phyloP scores from a whole-genome alignment of 37 sponge, comb jelly and placozoan species.

The Agelas oroides region DNA sequence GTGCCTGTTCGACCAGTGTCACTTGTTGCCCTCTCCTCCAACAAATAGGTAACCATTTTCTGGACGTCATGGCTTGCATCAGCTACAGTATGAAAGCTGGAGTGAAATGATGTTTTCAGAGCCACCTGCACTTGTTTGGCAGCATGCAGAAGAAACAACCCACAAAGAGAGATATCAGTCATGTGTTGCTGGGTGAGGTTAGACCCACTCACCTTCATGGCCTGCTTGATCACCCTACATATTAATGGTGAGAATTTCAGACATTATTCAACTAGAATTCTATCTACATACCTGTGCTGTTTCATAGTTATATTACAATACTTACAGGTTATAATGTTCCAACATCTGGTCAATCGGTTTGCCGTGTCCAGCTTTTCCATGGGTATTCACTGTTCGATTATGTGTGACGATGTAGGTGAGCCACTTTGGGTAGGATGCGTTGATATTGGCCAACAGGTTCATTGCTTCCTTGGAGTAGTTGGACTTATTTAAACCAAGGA shows the following conservation, averaged over 20 bases:
- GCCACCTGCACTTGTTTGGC: background rate
- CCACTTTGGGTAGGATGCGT: background rate
- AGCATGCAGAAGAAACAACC: slow-evolving; percentile 6
- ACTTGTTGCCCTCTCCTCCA: background rate
- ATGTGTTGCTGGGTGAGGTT: background rate
- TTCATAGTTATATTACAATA: background rate
- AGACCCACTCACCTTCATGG: background rate
- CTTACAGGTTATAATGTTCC: slow-evolving; percentile 32
- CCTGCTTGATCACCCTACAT: slow-evolving; percentile 12
- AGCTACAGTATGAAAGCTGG: background rate
- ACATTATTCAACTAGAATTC: background rate
- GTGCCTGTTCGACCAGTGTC: background rate
- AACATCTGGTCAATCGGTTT: slow-evolving; percentile 17
- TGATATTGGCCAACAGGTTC: background rate
- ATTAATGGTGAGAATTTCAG: background rate
- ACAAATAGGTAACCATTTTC: background rate
- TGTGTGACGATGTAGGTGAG: slow-evolving; percentile 5
- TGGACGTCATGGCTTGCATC: background rate
- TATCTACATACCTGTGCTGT: no score
- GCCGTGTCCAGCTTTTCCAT: background rate
- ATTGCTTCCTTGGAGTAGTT: background rate
- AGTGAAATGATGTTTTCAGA: background rate
- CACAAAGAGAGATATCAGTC: background rate
- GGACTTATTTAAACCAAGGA: background rate
- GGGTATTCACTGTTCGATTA: slow-evolving; percentile 17